Percentiles rank a stretch among this genome's conserved stretches.
Conservation (phyloP, 2,113 vertebrate species). For the Tetrao urogallus region DNA sequence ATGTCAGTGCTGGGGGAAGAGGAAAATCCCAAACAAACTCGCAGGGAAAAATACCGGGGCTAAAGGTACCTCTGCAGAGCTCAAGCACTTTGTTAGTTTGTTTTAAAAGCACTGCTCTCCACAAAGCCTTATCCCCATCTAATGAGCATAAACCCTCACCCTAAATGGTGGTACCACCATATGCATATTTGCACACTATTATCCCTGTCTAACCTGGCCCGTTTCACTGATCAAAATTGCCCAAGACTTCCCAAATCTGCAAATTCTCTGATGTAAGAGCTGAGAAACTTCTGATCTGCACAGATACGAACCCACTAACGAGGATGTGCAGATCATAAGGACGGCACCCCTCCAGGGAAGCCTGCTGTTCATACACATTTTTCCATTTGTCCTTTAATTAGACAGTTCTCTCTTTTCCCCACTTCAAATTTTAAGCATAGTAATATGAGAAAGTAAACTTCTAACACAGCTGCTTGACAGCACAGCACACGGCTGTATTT, state of each 20-base stretch:
- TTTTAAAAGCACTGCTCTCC: neutral
- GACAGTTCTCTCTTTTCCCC: neutral
- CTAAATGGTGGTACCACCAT: neutral
- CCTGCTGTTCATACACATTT: neutral
- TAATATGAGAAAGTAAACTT: neutral
- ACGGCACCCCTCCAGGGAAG: neutral
- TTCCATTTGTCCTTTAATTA: constrained; percentile 5
- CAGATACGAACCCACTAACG: neutral
- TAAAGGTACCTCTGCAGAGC: neutral
- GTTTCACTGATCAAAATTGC: constrained; percentile 21
- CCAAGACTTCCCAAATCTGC: neutral
- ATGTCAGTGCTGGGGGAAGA: neutral
- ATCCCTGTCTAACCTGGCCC: neutral
- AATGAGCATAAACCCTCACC: neutral
- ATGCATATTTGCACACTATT: neutral
- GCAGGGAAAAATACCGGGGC: neutral
- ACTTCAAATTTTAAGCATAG: neutral
- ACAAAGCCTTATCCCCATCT: neutral
- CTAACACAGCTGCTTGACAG: neutral
- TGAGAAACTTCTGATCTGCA: constrained; percentile 31
- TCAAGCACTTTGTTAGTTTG: neutral
- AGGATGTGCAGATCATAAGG: neutral
- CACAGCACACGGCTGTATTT: neutral
- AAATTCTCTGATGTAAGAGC: neutral
- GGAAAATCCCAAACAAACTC: constrained; percentile 15